A percentile compares a stretch with the other conserved stretches of the same genome.
These are phyloP conservation scores for Epistrophe grossulariae DNA, from an alignment of 2,888 invertebrate species.

Conservation along the genomic window DNA sequence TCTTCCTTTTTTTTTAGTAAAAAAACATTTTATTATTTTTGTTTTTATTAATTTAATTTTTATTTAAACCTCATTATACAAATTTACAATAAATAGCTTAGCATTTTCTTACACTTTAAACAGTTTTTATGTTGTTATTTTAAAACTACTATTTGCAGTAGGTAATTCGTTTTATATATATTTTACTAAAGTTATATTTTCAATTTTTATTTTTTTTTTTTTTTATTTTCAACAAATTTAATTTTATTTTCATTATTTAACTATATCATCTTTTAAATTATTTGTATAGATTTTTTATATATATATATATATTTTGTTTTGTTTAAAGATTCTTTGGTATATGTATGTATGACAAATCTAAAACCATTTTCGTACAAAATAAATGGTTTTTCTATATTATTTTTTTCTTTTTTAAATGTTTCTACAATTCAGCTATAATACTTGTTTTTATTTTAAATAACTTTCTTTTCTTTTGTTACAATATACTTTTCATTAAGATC, in stretches of 20 bases:
- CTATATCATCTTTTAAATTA: conserved; percentile 16
- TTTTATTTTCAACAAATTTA: conserved; percentile 31
- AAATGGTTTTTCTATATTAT: conserved; percentile 7
- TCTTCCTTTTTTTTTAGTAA: background rate
- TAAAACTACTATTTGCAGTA: conserved; percentile 38
- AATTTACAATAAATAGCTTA: conserved; percentile 73
- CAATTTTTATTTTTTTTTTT: too few species aligned
- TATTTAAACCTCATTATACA: conserved; percentile 61
- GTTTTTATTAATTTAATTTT: conserved; percentile 52
- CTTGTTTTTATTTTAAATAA: background rate
- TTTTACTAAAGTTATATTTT: conserved; percentile 29
- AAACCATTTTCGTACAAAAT: conserved; percentile 23
- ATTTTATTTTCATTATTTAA: conserved; percentile 14
- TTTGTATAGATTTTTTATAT: conserved; percentile 23
- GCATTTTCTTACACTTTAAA: conserved; percentile 59
- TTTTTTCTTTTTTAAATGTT: background rate
- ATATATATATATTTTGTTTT: background rate
- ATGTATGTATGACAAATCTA: conserved; percentile 31
- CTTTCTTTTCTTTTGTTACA: background rate
- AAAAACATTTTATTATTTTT: background rate
- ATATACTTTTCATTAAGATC: background rate
- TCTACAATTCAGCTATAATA: conserved; percentile 13
- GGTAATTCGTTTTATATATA: conserved; percentile 54
- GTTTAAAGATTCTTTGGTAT: conserved; percentile 20
- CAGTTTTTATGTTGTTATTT: conserved; percentile 8